A percentile compares a stretch with the other conserved stretches of the same genome.
Conservation (phyloP, 2,888 invertebrate species). For the Cerceris ruficornis region DNA sequence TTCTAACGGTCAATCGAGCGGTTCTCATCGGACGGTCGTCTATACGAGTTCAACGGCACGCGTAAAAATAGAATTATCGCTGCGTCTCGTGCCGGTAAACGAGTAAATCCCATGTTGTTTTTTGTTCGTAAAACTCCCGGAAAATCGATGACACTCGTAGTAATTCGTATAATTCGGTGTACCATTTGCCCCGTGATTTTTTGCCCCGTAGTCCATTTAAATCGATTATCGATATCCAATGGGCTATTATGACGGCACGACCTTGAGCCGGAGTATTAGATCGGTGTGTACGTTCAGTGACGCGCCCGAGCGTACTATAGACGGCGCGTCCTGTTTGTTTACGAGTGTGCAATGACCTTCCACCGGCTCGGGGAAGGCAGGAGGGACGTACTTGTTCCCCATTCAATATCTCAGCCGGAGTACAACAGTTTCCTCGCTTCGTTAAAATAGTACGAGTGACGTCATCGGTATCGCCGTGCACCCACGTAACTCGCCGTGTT, state of each 20-base stretch:
- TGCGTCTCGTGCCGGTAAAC: background rate
- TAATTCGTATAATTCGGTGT: background rate
- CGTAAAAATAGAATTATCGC: constrained; percentile 2
- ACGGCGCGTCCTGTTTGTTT: constrained; percentile 67
- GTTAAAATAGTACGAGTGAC: constrained; percentile 48
- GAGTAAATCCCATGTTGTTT: background rate
- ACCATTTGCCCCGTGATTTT: background rate
- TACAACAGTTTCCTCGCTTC: constrained; percentile 58
- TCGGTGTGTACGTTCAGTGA: constrained; percentile 65
- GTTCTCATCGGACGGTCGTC: background rate
- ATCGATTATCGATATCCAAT: constrained; percentile 54
- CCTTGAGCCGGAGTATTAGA: constrained; percentile 59
- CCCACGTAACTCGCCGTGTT: background rate
- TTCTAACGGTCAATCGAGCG: constrained; percentile 28
- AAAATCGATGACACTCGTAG: too few relatives aligned
- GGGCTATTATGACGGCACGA: constrained; percentile 53
- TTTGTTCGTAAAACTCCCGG: too few relatives aligned
- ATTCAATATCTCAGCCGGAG: constrained; percentile 63
- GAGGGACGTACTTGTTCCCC: constrained; percentile 60
- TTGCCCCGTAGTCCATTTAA: constrained; percentile 32
- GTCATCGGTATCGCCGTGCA: constrained; percentile 29
- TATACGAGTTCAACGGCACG: constrained; percentile 8
- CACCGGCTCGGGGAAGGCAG: constrained; percentile 48
- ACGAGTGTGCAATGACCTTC: constrained; percentile 69
- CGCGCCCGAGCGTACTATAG: constrained; percentile 61